Evolutionary conservation across 2,113 vertebrate genomes (phyloP), one percentile per base, ranked within the genome.

Genomic region (Lepidiolamprologus cunningtoni): DNA sequence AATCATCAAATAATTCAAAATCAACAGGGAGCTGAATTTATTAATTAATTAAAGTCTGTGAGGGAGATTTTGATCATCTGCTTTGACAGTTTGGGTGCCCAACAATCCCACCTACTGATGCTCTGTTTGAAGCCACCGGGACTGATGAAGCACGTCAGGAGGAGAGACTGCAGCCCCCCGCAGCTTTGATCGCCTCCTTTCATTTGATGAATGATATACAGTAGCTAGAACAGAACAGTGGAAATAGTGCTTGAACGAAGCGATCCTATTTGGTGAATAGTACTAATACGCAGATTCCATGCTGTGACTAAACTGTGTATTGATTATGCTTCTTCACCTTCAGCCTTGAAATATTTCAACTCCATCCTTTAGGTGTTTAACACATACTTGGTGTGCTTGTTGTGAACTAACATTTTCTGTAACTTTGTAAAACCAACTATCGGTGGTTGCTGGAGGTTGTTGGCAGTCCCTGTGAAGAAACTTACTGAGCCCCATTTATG

Each of bases 21-120:
- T 58, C 33, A 40, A 55, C 73, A 54, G 68, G 68, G 31, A 89
- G 68, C 57, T 14, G 57, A 45, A 37, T 83, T 68, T 88, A 90
- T 91, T 91, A 89, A 94, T 92, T 87, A 66, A 89, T 85, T 90
- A 84, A 91, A 88, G 83, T 81, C 16, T 31, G 45, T 5, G 11
- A 89, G 91, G 81, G 83, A 76, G 82, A 79, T 88, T 86, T 66
- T 83, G 45, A 92, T 91, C 37, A 71, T 66, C 55, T 31, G 31
- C 68, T 81, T 40, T 81, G 76, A 53, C 55, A 58, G 86, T 88
- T 63, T 73, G 58, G 58, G 50, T 81, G 35, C 53, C 16, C 17
- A 12, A 10, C 53, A 28, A 11, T 82, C 53, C 88, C 57, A 19
- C 86, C 53, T n/a, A 21, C 73, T 76, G 81, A 86, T 37, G 73